Percentiles rank a stretch among this genome's conserved stretches.
These are phyloP conservation scores for Drosophila sulfurigaster DNA, from an alignment of 1,140 invertebrate genomes.

Conservation along the genomic window DNA sequence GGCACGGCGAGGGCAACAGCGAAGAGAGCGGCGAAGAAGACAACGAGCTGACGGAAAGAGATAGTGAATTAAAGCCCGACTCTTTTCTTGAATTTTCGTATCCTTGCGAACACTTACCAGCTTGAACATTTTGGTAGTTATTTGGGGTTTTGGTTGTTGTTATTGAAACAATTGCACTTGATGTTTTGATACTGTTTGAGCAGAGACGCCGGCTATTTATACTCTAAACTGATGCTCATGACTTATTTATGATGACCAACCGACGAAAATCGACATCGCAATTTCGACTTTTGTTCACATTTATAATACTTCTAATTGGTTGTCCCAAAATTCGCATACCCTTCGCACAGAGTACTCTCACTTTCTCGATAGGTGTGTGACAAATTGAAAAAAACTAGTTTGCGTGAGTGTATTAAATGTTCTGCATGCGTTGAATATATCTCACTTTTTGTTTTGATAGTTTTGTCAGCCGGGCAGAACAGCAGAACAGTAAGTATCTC, in stretches of 20 bases:
- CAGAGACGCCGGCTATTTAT: constrained; percentile 58
- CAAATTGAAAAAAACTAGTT: neutral
- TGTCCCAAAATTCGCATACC: constrained; percentile 7
- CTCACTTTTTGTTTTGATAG: constrained; percentile 47
- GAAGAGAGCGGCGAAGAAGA: constrained; percentile 78
- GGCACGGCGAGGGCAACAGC: constrained; percentile 68
- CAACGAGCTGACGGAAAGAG: constrained; percentile 48
- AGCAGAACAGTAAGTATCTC: constrained; percentile 41
- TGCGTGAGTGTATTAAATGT: neutral
- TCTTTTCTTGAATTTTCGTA: neutral
- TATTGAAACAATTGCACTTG: constrained; percentile 61
- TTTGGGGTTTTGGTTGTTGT: constrained; percentile 45
- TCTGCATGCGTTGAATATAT: neutral
- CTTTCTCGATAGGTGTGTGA: neutral
- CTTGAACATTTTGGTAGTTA: constrained; percentile 79
- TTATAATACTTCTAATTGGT: constrained; percentile 54
- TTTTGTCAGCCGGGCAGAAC: constrained; percentile 45
- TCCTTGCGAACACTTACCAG: constrained; percentile 70
- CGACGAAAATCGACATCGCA: constrained; percentile 18
- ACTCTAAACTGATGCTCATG: constrained; percentile 61
- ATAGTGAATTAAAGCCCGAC: neutral
- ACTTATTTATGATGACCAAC: constrained; percentile 70
- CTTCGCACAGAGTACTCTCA: neutral
- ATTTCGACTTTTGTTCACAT: constrained; percentile 34
- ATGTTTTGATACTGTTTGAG: constrained; percentile 64